Evolutionary conservation across 30 jellyfish, hydroid and myxozoan genomes (phyloP), one percentile per base, ranked within the genome.

Genomic region (Hydractinia echinata): DNA sequence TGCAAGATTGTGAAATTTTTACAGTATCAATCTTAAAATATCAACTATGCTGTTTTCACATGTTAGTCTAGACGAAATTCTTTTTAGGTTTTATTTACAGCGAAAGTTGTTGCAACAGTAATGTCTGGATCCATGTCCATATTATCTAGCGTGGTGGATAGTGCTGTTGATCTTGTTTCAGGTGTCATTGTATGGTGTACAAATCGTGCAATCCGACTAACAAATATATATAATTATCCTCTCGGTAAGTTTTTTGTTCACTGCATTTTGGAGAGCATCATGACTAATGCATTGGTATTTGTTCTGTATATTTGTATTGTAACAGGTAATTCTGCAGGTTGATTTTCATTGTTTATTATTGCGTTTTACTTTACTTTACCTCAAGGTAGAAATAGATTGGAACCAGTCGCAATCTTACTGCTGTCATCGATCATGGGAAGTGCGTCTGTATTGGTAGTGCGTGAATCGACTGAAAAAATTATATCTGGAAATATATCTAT

Each of bases 121-220:
- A 81, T 88, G 4, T 61, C 90, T 21, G 92, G 89, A 5, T 88
- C 96, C 5, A 51, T 88, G 6, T 82, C 94, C 30, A 84, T 88
- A 51, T 67, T 88, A 9, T 82, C 94, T 14, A 82, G 94, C 74
- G 64, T 84, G 8, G 89, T 88, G 51, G 96, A 88, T 80, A 88
- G 96, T 61, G 96, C 89, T 6, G 92, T 88, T 10, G 96, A 88
- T 61, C 52, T 88, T 39, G 68, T 88, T 39, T 88, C 96, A 18
- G 89, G 94, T 64, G 72, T 82, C 15, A 80, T 88, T 49, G 79
- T 84, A 52, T 88, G 86, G 94, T 82, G 78, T 51, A 79, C 94
- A 15, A 84, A 88, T 79, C 56, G 81, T 60, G 84, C 89, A 0
- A 88, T 88, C 83, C 66, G 79, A 53, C 76, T 66, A 73, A 72